Evolutionary conservation across 2,113 vertebrate species (phyloP).

Genomic region (Polypterus bichir): DNA sequence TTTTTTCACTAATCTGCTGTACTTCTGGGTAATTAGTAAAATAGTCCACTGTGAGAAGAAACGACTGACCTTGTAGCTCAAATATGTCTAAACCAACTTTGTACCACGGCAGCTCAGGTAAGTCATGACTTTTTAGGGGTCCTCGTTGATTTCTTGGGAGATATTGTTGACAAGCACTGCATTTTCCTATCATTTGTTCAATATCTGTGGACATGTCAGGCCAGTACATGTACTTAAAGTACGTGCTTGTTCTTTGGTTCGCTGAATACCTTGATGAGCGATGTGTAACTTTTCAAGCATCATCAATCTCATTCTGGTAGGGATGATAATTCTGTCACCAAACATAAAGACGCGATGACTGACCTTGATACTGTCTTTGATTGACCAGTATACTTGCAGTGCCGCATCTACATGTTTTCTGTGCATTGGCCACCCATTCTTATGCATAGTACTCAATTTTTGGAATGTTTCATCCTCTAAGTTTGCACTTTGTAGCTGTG

Average conservation of each 20-base stretch:
- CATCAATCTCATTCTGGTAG: background rate
- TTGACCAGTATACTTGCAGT: constrained; percentile 5
- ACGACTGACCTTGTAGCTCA: constrained; percentile 16
- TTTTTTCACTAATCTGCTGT: too few relatives aligned
- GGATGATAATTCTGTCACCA: constrained; percentile 5
- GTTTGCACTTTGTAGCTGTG: background rate
- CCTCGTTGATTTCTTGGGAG: background rate
- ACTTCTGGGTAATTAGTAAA: constrained; percentile 23
- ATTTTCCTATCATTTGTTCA: background rate
- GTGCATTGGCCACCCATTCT: background rate
- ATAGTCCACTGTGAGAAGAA: constrained; percentile 21
- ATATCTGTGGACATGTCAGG: background rate
- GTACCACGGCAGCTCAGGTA: constrained; percentile 11
- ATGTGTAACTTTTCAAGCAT: constrained; percentile 1
- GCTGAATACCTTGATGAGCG: background rate
- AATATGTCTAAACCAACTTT: constrained; percentile 23
- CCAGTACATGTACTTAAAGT: constrained; percentile 8
- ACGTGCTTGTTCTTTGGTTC: background rate
- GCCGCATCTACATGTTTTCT: background rate
- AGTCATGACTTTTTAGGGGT: constrained; percentile 10
- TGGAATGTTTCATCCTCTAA: background rate
- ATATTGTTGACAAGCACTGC: background rate
- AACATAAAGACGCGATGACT: background rate
- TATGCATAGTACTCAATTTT: background rate
- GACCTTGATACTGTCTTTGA: constrained; percentile 4